These are phyloP conservation scores for Anguilla megastoma DNA, from an alignment of 2,797 vertebrate species.

Conservation along the genomic window DNA sequence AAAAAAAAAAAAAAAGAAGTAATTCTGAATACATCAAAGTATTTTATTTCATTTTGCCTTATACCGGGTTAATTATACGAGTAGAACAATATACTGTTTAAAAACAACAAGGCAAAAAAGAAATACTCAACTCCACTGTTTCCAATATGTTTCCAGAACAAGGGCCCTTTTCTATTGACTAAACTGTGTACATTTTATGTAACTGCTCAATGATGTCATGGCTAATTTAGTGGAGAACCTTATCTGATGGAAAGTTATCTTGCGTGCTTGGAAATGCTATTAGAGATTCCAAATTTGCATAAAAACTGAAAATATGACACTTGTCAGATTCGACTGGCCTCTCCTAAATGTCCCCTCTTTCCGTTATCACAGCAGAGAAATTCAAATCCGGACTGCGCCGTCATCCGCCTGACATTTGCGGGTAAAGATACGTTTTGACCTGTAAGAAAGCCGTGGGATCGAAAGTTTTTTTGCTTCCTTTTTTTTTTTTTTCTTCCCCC, in stretches of 20 bases:
- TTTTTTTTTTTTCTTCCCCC: conserved; percentile 45
- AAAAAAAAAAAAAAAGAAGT: no score
- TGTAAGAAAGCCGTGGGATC: conserved; percentile 44
- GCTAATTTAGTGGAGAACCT: conserved; percentile 56
- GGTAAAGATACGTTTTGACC: conserved; percentile 12
- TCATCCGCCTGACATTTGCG: conserved; percentile 10
- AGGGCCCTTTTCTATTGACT: conserved; percentile 31
- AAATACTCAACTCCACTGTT: background rate
- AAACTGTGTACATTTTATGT: conserved; percentile 56
- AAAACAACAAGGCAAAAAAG: no score
- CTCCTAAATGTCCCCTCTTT: conserved; percentile 33
- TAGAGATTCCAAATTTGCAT: conserved; percentile 51
- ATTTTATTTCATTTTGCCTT: no score
- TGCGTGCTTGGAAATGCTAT: conserved; percentile 72
- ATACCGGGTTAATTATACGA: no score
- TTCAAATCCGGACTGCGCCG: conserved; percentile 38
- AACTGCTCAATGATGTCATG: conserved; percentile 56
- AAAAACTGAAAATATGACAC: conserved; percentile 40
- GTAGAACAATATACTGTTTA: no score
- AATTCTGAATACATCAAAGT: background rate
- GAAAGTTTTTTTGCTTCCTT: conserved; percentile 45
- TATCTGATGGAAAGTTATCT: conserved; percentile 75
- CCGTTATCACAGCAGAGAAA: conserved; percentile 31
- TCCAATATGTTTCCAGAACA: conserved; percentile 48
- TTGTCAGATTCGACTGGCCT: background rate